These are phyloP conservation scores for Poecilus cupreus DNA, from an alignment of 2,888 invertebrate species.

Conservation along the genomic window DNA sequence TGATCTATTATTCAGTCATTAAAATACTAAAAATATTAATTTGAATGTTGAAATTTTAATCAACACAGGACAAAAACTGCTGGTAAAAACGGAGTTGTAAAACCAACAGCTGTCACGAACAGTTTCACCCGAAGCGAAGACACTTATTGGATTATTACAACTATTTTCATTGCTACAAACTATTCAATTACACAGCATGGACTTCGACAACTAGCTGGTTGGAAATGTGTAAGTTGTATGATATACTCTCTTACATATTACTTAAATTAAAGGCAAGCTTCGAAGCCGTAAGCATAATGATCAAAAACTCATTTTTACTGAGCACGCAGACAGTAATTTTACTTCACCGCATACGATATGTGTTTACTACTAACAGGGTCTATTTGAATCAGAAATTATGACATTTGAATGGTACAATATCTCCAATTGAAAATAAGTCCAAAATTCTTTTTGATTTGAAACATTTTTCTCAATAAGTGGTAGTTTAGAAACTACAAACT, in stretches of 20 bases:
- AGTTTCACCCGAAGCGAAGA: constrained; percentile 4
- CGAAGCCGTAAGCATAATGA: constrained; percentile 13
- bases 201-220: not conserved
- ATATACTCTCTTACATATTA: not conserved
- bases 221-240: not conserved
- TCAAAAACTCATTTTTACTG: constrained; percentile 27
- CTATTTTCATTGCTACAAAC: constrained; percentile 2
- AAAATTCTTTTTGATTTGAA: too few relatives aligned
- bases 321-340: not conserved
- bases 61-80: constrained; percentile 19
- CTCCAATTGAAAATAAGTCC: too few relatives aligned
- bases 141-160: constrained; percentile 6
- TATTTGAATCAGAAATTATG: too few relatives aligned
- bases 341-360: too few relatives aligned
- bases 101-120: not conserved
- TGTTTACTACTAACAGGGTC: too few relatives aligned
- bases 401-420: too few relatives aligned
- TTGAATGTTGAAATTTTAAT: constrained; percentile 37
- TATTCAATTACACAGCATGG: not conserved
- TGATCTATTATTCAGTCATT: not conserved
- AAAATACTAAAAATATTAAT: constrained; percentile 11
- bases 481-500: too few relatives aligned
- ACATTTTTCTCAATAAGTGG: too few relatives aligned
- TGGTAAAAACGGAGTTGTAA: not conserved
- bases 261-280: constrained; percentile 17